Base-by-base conservation (phyloP, 2,113 vertebrate genomes). In the Danio rerio region DNA sequence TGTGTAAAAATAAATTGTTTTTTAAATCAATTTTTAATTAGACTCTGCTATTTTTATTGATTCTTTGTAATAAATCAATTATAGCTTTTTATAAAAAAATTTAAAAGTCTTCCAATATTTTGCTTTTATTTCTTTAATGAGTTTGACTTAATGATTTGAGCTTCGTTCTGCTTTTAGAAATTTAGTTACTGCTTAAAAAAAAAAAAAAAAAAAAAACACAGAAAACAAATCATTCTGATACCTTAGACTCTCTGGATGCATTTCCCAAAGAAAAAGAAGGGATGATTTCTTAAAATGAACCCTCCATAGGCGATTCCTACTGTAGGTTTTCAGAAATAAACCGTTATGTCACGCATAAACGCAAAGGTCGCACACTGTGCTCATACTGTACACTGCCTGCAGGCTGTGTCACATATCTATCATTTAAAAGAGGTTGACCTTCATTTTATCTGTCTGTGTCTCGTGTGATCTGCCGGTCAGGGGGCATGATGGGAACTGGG, bases 401-500 rank as follows among this genome's bases (percentile, higher is more conserved):
- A 59, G 74, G 53, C 7, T 49, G 65, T 63, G 21, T 66, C 61
- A 85, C 70, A 77, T 74, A 71, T 87, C 50, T 20, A 85, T 62
- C 18, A 80, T 77, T 83, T 85, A 79, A 61, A 86, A 65, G 73
- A 62, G 83, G 40, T 74, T 90, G 88, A 90, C 90, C 88, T 92
- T 92, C 86, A 86, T 73, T 74, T 70, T 66, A 73, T 87, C 82
- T 79, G 55, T 47, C 31, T 68, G 72, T 70, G 56, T 65, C 85
- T 83, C 82, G 81, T 40, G 73, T 84, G 84, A 84, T 82, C 86
- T 53, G 68, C 59, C 86, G 69, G 86, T 78, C 83, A 83, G 86
- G 56, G 66, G 69, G 84, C 65, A 83, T 90, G 86, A 92, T 91
- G 77, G 90, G 87, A 91, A 89, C 72, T 84, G 88, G 78, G 71